phyloP scores from a whole-genome alignment of 2,888 invertebrate species.

The Meganola albula region DNA sequence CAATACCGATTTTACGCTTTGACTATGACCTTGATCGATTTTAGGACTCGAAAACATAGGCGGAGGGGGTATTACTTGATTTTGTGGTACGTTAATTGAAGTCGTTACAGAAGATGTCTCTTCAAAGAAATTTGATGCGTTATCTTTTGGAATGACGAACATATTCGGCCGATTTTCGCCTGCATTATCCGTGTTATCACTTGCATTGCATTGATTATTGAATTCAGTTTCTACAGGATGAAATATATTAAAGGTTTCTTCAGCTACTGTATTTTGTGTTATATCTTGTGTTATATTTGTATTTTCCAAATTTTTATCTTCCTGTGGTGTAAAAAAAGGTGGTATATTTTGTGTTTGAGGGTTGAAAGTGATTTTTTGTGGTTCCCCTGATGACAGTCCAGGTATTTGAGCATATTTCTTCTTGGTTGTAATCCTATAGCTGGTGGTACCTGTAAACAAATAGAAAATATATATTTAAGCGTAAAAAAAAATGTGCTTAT shows the following conservation, averaged over 20 bases:
- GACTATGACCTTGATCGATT: conserved; percentile 36
- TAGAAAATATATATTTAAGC: not conserved
- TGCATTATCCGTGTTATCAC: conserved; percentile 5
- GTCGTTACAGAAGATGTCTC: conserved; percentile 11
- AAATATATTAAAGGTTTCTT: conserved; percentile 25
- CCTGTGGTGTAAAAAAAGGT: conserved; percentile 26
- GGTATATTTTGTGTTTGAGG: conserved; percentile 23
- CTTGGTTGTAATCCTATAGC: conserved; percentile 82
- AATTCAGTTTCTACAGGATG: conserved; percentile 11
- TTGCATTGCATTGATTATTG: conserved; percentile 7
- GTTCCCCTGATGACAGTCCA: conserved; percentile 77
- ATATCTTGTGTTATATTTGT: no score
- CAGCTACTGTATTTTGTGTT: not conserved
- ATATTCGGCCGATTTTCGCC: conserved; percentile 10
- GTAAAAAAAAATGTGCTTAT: no score
- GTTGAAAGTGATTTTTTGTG: conserved; percentile 25
- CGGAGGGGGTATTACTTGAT: conserved; percentile 51
- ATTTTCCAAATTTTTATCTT: conserved; percentile 6
- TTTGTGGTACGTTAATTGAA: not conserved
- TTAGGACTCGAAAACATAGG: conserved; percentile 58
- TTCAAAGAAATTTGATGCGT: conserved; percentile 9
- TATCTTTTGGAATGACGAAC: conserved; percentile 8
- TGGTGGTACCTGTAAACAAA: conserved; percentile 60
- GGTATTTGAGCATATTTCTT: conserved; percentile 89
- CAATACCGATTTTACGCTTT: conserved; percentile 45